These are phyloP conservation scores for Agelastica alni DNA, from an alignment of 2,888 invertebrate genomes.

Conservation along the genomic window DNA sequence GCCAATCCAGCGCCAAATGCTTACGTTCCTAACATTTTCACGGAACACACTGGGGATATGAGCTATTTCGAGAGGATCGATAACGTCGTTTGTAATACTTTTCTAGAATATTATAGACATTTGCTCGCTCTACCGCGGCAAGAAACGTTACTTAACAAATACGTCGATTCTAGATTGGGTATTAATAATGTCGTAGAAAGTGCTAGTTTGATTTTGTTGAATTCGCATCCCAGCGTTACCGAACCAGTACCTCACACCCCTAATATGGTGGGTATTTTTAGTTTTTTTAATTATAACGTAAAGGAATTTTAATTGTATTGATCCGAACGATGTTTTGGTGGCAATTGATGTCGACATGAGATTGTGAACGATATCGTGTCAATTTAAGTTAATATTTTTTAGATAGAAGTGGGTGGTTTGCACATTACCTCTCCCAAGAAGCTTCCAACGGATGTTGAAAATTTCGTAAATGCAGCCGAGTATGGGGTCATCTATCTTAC, in stretches of 20 bases:
- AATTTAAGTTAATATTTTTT: no score
- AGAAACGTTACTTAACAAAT: slow-evolving; percentile 37
- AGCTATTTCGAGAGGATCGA: slow-evolving; percentile 60
- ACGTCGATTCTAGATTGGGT: slow-evolving; percentile 38
- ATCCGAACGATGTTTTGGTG: no score
- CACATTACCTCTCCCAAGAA: slow-evolving; percentile 49
- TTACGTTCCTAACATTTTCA: slow-evolving; percentile 58
- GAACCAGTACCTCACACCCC: slow-evolving; percentile 60
- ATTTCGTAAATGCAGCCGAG: slow-evolving; percentile 58
- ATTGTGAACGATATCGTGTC: no score
- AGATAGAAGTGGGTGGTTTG: slow-evolving; percentile 62
- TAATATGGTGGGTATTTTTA: slow-evolving; percentile 53
- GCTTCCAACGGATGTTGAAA: slow-evolving; percentile 55
- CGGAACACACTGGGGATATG: slow-evolving; percentile 55
- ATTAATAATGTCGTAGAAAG: slow-evolving; percentile 40
- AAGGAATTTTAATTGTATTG: no score
- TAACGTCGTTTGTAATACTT: slow-evolving; percentile 55
- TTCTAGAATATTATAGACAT: slow-evolving; percentile 40
- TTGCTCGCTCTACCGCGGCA: slow-evolving; percentile 35
- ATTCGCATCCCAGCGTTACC: slow-evolving; percentile 59
- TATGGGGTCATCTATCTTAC: slow-evolving; percentile 63
- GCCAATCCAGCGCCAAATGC: slow-evolving; percentile 51
- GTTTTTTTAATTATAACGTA: no score
- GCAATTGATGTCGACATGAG: no score
- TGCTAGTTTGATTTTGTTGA: slow-evolving; percentile 45